Evolutionary conservation across 2,113 vertebrate genomes (phyloP).

Genomic region (Sialia sialis): DNA sequence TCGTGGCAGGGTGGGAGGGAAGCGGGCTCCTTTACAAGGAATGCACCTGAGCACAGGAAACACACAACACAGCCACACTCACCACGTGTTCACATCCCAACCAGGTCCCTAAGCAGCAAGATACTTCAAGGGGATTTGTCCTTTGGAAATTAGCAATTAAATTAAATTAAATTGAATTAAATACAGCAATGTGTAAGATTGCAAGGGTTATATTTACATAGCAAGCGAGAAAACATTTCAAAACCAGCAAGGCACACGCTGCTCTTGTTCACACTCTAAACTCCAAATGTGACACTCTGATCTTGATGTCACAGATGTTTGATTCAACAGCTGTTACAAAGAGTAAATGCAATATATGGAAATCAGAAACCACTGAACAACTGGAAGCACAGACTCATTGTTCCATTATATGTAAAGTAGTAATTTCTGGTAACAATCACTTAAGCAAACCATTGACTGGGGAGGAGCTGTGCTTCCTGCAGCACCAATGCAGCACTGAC

Average conservation of each 20-base stretch:
- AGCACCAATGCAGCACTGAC: not conserved
- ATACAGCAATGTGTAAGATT: not conserved
- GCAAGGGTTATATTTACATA: not conserved
- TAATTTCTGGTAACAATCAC: not conserved
- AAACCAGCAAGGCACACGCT: not conserved
- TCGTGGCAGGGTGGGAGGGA: conserved; percentile 91
- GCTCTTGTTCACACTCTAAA: not conserved
- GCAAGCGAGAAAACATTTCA: not conserved
- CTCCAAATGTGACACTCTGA: not conserved
- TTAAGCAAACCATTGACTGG: not conserved
- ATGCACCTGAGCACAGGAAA: conserved; percentile 84
- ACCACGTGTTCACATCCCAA: not conserved
- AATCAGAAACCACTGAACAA: not conserved
- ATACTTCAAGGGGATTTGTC: not conserved
- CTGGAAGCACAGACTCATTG: not conserved
- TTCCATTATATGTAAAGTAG: not conserved
- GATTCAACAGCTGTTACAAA: not conserved
- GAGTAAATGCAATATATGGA: not conserved
- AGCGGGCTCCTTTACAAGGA: conserved; percentile 93
- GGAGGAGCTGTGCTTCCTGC: not conserved
- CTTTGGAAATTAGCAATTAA: not conserved
- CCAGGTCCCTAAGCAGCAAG: not conserved
- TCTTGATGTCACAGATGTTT: not conserved
- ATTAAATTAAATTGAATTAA: not conserved
- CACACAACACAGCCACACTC: not conserved